Evolutionary conservation across 53 echinoderm and acorn worm species (phyloP).

Genomic region (Astropecten irregularis): DNA sequence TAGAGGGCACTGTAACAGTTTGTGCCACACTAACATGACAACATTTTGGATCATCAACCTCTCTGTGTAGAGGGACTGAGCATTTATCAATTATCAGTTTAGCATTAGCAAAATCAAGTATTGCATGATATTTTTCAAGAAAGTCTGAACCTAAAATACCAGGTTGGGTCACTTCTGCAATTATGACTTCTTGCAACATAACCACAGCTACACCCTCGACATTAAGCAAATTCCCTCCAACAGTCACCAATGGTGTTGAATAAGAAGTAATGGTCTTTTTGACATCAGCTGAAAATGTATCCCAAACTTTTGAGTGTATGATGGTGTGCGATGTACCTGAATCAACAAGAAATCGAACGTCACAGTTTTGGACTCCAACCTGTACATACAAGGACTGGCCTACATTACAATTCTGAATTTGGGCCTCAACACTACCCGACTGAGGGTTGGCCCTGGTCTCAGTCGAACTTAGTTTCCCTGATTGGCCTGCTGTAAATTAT

Average conservation of each 20-base stretch:
- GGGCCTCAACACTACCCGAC: background rate
- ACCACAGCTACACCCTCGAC: background rate
- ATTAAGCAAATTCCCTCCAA: background rate
- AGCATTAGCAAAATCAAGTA: slow-evolving; percentile 4
- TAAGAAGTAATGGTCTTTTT: background rate
- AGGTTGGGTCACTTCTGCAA: background rate
- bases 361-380: background rate
- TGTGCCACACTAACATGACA: slow-evolving; percentile 8
- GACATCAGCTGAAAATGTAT: background rate
- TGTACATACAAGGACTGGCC: background rate
- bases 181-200: background rate
- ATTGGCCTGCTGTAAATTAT: background rate
- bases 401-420: background rate
- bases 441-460: background rate
- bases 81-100: background rate
- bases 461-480: slow-evolving; percentile 5
- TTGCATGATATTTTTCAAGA: background rate
- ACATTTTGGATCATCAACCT: background rate
- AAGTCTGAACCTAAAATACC: background rate
- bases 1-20: background rate
- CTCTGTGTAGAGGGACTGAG: background rate
- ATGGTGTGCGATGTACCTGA: background rate
- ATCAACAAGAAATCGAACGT: background rate
- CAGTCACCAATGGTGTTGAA: too few relatives aligned
- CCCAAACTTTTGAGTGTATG: background rate